Conservation (phyloP, 2,113 vertebrate genomes). For the Varanus komodoensis region DNA sequence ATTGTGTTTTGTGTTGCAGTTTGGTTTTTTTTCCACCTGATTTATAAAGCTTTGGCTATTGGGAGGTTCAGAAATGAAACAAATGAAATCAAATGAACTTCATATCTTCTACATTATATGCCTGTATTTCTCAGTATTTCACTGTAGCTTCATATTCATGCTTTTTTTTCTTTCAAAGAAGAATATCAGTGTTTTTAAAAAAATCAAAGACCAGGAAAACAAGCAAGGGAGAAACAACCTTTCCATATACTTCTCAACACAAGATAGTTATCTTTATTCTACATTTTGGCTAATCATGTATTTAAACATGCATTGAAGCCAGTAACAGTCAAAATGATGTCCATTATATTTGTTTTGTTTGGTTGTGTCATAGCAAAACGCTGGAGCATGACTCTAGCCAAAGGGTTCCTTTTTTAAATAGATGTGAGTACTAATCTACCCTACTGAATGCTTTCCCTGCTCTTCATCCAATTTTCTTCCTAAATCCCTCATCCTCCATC, state of each 20-base stretch:
- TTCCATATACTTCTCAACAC: background rate
- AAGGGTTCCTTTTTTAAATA: too few relatives aligned
- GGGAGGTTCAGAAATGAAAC: too few relatives aligned
- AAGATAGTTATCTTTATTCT: background rate
- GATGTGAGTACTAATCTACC: background rate
- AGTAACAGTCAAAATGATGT: background rate
- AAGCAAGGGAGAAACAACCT: background rate
- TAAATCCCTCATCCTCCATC: background rate
- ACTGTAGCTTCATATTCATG: background rate
- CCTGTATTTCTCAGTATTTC: background rate
- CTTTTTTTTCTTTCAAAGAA: background rate
- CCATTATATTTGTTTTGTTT: background rate
- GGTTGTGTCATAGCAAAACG: background rate
- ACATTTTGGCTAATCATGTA: background rate
- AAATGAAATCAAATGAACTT: background rate
- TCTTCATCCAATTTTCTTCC: too few relatives aligned
- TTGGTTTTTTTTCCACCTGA: too few relatives aligned
- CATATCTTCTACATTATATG: background rate
- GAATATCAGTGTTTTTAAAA: background rate
- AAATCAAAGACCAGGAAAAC: background rate
- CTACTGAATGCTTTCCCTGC: background rate
- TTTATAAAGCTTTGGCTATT: too few relatives aligned
- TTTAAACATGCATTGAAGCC: background rate
- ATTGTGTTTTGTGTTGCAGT: too few relatives aligned
- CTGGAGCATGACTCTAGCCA: background rate